A percentile compares a stretch with the other conserved stretches of the same genome.
Evolutionary conservation across 2,888 invertebrate genomes (phyloP).

Genomic region (Stramonita haemastoma): DNA sequence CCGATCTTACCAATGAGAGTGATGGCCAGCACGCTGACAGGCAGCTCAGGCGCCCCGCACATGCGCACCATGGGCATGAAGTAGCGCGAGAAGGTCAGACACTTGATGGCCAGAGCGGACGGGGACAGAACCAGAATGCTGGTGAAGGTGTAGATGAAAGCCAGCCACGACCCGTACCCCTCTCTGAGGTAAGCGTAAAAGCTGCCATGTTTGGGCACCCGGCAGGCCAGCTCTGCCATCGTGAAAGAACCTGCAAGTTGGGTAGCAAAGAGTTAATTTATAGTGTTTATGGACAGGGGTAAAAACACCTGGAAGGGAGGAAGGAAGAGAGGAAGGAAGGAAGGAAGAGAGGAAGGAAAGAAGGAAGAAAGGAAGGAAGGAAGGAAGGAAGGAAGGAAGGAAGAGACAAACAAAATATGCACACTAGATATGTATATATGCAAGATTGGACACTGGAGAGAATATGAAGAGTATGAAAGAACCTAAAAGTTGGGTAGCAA

Average conservation of each 20-base stretch:
- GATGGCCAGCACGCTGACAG: background rate
- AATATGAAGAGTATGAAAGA: too few relatives aligned
- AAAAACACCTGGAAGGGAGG: too few relatives aligned
- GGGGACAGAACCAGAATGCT: background rate
- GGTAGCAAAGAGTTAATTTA: background rate
- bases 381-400: background rate
- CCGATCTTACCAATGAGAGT: slow-evolving; percentile 18
- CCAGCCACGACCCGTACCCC: slow-evolving; percentile 75
- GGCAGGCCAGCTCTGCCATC: slow-evolving; percentile 86
- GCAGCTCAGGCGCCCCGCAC: slow-evolving; percentile 9
- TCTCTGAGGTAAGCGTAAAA: too few relatives aligned
- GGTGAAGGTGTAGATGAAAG: slow-evolving; percentile 80
- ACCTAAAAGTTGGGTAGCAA: background rate
- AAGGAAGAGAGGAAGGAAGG: background rate
- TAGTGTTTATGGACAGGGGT: too few relatives aligned
- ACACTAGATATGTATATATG: too few relatives aligned
- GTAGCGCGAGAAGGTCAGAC: slow-evolving; percentile 24
- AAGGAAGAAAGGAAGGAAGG: background rate
- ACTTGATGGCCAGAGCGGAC: slow-evolving; percentile 2
- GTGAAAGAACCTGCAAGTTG: slow-evolving; percentile 7
- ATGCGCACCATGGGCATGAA: background rate
- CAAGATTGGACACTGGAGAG: too few relatives aligned
- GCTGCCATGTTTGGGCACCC: slow-evolving; percentile 73
- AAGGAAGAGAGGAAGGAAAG: background rate
- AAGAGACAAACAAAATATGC: background rate